phyloP scores from a whole-genome alignment of 2,888 invertebrate genomes.

The Pantelozetes paolii region DNA sequence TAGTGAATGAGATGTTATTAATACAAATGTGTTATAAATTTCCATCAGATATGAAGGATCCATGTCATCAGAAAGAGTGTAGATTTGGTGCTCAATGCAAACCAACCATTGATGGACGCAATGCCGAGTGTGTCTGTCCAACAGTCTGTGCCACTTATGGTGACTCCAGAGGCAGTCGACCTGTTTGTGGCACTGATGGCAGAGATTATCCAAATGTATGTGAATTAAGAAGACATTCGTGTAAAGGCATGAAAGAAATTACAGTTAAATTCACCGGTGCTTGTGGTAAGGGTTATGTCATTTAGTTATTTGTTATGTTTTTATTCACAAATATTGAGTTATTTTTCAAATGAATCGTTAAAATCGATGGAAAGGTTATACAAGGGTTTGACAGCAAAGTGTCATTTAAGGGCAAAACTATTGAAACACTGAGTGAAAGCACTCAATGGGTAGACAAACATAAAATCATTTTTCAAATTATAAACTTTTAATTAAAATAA shows the following conservation, averaged over 20 bases:
- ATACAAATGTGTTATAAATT: conserved; percentile 56
- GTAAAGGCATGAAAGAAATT: conserved; percentile 53
- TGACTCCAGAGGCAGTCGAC: conserved; percentile 71
- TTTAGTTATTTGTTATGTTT: neutral
- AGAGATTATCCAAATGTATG: conserved; percentile 55
- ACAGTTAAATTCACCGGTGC: conserved; percentile 55
- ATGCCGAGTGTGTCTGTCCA: conserved; percentile 72
- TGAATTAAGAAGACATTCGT: conserved; percentile 53
- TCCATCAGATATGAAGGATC: conserved; percentile 65
- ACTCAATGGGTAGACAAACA: too few species aligned
- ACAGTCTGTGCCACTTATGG: conserved; percentile 74
- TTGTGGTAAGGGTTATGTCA: conserved; percentile 53
- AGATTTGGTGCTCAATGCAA: conserved; percentile 67
- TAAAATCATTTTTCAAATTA: too few species aligned
- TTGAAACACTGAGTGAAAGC: neutral
- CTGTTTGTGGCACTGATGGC: conserved; percentile 67
- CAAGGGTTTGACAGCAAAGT: conserved; percentile 19
- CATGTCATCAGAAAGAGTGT: conserved; percentile 66
- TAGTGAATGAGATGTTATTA: conserved; percentile 2
- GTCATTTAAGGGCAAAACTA: conserved; percentile 41
- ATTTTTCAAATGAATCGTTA: too few species aligned
- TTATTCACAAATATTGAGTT: too few species aligned
- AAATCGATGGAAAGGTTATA: too few species aligned
- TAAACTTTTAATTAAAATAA: too few species aligned
- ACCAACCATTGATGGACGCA: conserved; percentile 62